A percentile compares a stretch with the other conserved stretches of the same genome.
Evolutionary conservation across 2,797 vertebrate genomes (phyloP).

Genomic region (Gadopsis bispinosus): DNA sequence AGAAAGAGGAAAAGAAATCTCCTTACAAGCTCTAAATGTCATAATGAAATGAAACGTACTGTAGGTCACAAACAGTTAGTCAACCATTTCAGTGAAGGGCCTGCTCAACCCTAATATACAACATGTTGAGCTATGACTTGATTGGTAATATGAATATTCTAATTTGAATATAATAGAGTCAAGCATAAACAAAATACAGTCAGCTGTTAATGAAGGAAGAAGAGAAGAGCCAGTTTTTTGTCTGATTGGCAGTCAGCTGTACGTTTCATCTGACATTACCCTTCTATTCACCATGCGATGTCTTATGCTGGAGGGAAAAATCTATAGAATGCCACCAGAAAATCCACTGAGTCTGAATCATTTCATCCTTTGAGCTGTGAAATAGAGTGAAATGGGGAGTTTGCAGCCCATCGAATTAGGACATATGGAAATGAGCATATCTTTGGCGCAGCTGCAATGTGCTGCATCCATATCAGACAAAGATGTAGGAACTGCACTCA

Average conservation of each 20-base stretch:
- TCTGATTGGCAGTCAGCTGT: conserved; percentile 6
- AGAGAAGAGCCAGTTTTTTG: not conserved
- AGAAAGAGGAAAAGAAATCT: not conserved
- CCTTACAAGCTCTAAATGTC: conserved; percentile 5
- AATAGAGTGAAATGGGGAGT: conserved; percentile 37
- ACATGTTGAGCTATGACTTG: not conserved
- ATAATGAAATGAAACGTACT: not conserved
- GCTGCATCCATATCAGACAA: conserved; percentile 42
- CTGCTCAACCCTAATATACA: not conserved
- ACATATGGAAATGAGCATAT: conserved; percentile 68
- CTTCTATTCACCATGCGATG: conserved; percentile 24
- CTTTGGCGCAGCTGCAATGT: conserved; percentile 26
- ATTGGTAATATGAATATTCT: not conserved
- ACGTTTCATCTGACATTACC: conserved; percentile 20
- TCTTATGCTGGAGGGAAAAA: conserved; percentile 31
- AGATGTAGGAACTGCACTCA: conserved; percentile 34
- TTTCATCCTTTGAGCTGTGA: conserved; percentile 57
- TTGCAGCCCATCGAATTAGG: conserved; percentile 50
- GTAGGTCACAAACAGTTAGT: not conserved
- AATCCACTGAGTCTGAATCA: conserved; percentile 46
- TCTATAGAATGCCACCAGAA: conserved; percentile 33
- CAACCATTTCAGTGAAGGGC: not conserved
- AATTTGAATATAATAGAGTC: not conserved
- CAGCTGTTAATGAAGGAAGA: not conserved
- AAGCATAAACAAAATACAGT: not conserved